A percentile compares a stretch with the other conserved stretches of the same genome.
Evolutionary conservation across 2,113 vertebrate genomes (phyloP).

Genomic region (Cottus gobio): DNA sequence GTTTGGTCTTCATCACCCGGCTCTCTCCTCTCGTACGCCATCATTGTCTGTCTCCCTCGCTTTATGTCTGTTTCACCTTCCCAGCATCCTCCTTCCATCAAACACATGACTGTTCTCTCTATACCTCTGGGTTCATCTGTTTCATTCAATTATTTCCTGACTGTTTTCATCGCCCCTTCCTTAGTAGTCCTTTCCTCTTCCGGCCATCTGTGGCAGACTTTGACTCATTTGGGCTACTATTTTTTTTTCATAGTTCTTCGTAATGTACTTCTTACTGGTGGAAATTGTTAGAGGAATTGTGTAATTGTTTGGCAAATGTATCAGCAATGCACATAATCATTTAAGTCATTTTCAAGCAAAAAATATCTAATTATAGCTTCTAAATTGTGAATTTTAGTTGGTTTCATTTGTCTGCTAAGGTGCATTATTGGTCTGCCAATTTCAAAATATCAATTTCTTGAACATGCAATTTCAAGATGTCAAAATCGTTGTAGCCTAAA

Average conservation of each 20-base stretch:
- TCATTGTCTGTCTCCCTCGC: constrained; percentile 17
- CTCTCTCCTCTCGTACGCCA: constrained; percentile 28
- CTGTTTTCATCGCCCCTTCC: constrained; percentile 50
- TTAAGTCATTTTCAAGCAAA: too few relatives aligned
- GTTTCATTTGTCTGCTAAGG: not conserved
- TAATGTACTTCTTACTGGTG: not conserved
- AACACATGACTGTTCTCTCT: constrained; percentile 19
- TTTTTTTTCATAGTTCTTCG: constrained; percentile 8
- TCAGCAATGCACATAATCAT: not conserved
- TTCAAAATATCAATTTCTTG: too few relatives aligned
- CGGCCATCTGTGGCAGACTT: constrained; percentile 15
- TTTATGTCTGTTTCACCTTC: constrained; percentile 43
- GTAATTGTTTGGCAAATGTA: too few relatives aligned
- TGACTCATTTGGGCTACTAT: not conserved
- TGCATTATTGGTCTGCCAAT: not conserved
- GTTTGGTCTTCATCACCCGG: constrained; percentile 25
- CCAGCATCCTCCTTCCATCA: constrained; percentile 31
- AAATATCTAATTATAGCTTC: not conserved
- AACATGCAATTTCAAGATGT: not conserved
- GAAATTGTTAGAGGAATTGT: not conserved
- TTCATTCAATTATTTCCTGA: constrained; percentile 58
- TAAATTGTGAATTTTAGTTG: not conserved
- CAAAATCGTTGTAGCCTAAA: not conserved
- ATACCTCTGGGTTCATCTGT: constrained; percentile 43
- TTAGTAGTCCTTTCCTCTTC: constrained; percentile 39